Percentiles rank a stretch among this genome's conserved stretches.
These are phyloP conservation scores for Coboldia fuscipes DNA, from an alignment of 1,140 invertebrate genomes.

Conservation along the genomic window DNA sequence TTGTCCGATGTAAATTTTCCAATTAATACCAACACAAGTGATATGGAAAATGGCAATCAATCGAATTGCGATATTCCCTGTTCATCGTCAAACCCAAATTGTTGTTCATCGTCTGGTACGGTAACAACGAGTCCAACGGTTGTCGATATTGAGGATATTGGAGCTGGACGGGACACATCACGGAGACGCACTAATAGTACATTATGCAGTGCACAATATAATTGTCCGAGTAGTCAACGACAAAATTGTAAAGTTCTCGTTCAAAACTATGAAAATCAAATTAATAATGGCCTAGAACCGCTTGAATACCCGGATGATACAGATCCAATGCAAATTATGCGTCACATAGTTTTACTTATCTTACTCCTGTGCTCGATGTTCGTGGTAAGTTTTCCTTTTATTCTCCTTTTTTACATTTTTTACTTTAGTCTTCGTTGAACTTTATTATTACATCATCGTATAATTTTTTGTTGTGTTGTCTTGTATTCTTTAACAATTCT, in stretches of 20 bases:
- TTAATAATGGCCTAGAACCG: conserved; percentile 23
- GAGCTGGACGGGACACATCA: conserved; percentile 12
- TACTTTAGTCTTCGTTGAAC: neutral
- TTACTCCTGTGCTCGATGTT: conserved; percentile 68
- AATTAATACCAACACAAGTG: neutral
- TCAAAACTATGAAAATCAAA: conserved; percentile 26
- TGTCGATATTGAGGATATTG: conserved; percentile 52
- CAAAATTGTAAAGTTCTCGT: conserved; percentile 27
- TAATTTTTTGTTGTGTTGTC: no score
- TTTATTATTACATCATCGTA: no score
- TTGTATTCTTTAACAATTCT: no score
- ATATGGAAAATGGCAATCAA: neutral
- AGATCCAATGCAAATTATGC: conserved; percentile 46
- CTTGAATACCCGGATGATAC: conserved; percentile 29
- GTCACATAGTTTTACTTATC: conserved; percentile 67
- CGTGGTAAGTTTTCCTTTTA: conserved; percentile 37
- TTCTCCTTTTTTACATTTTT: conserved; percentile 2
- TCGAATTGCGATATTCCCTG: no score
- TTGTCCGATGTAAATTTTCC: neutral
- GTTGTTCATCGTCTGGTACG: conserved; percentile 14
- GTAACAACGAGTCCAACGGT: conserved; percentile 24
- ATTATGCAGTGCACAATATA: conserved; percentile 24
- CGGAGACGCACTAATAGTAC: conserved; percentile 6
- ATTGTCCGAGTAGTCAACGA: conserved; percentile 23
- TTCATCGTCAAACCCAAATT: conserved; percentile 11